Evolutionary conservation across 2,888 invertebrate species (phyloP).

Genomic region (Amblyjoppa proteus): DNA sequence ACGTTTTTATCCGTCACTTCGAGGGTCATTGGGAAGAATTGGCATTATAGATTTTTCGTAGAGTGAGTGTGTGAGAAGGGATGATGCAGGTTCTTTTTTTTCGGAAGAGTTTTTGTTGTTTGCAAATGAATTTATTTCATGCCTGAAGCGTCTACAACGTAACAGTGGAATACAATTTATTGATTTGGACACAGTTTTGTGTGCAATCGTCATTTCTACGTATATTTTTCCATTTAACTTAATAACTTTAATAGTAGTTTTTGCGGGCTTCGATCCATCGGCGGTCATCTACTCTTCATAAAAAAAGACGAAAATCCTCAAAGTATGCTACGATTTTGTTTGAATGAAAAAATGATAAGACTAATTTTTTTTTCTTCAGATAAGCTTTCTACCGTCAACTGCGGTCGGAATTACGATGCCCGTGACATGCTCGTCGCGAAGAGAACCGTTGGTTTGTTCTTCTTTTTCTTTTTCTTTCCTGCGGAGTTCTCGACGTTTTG

Average conservation of each 20-base stretch:
- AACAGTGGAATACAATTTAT: slow-evolving; percentile 37
- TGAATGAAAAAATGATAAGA: neutral
- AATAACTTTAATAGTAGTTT: neutral
- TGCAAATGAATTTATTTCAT: slow-evolving; percentile 42
- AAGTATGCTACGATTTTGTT: neutral
- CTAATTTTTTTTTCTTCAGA: slow-evolving; percentile 10
- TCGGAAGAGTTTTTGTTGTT: neutral
- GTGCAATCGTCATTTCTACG: slow-evolving; percentile 5
- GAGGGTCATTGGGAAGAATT: slow-evolving; percentile 35
- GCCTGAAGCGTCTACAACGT: slow-evolving; percentile 43
- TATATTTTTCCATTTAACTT: slow-evolving; percentile 14
- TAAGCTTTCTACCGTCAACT: slow-evolving; percentile 5
- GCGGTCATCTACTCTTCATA: neutral
- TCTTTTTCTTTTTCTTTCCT: slow-evolving; percentile 90
- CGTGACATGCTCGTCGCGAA: slow-evolving; percentile 88
- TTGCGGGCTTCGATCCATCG: neutral
- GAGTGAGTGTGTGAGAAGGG: neutral
- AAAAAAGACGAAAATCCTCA: slow-evolving; percentile 2
- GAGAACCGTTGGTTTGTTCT: slow-evolving; percentile 91
- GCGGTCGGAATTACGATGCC: slow-evolving; percentile 72
- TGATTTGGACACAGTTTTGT: neutral
- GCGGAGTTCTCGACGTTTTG: slow-evolving; percentile 66
- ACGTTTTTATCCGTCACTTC: neutral
- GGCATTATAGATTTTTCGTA: no score
- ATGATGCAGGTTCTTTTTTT: neutral